These are phyloP conservation scores for Pagetopsis macropterus DNA, from an alignment of 2,797 vertebrate genomes.

Conservation along the genomic window DNA sequence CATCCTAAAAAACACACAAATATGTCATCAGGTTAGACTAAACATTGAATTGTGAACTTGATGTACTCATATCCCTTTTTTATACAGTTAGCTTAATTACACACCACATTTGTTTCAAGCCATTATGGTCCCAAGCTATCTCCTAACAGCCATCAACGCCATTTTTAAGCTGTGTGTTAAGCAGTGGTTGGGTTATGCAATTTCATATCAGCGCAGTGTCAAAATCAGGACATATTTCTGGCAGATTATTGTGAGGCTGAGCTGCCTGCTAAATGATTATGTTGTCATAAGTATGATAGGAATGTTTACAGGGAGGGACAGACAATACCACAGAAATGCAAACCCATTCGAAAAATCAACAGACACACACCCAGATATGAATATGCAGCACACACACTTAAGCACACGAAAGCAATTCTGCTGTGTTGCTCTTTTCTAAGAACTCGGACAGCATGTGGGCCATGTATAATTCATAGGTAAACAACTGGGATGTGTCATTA, in stretches of 20 bases:
- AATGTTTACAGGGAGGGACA: constrained; percentile 54
- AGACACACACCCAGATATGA: constrained; percentile 12
- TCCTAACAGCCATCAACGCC: neutral
- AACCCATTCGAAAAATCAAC: constrained; percentile 29
- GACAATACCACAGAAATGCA: constrained; percentile 40
- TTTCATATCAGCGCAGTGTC: constrained; percentile 16
- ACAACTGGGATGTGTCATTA: constrained; percentile 68
- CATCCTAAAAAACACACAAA: constrained; percentile 82
- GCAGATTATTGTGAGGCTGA: constrained; percentile 47
- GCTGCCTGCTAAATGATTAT: constrained; percentile 46
- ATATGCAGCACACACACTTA: constrained; percentile 32
- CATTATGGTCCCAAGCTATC: neutral
- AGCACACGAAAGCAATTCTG: constrained; percentile 53
- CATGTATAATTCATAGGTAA: constrained; percentile 75
- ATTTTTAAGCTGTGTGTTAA: constrained; percentile 4
- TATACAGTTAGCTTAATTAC: neutral
- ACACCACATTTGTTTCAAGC: neutral
- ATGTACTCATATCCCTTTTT: neutral
- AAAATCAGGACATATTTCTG: constrained; percentile 53
- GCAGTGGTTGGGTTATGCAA: constrained; percentile 38
- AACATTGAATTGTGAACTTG: neutral
- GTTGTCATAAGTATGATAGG: constrained; percentile 47
- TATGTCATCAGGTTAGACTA: neutral
- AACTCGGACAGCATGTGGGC: constrained; percentile 43
- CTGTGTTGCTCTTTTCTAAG: constrained; percentile 55